phyloP scores from a whole-genome alignment of 2,888 invertebrate species.

The Mystacides longicornis region DNA sequence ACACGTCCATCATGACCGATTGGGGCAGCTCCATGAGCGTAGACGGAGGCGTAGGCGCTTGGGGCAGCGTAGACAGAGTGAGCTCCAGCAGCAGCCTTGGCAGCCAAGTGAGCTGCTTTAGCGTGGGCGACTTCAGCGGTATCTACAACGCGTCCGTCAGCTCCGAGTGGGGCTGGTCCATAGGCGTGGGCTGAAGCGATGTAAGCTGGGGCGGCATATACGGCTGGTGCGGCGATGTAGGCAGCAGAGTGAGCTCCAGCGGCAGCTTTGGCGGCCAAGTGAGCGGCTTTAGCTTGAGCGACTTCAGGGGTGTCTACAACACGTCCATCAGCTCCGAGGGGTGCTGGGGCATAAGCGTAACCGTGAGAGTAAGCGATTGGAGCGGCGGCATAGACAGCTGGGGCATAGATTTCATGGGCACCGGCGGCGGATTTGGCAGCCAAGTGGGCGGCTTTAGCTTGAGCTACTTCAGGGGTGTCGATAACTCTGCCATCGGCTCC shows the following conservation, averaged over 20 bases:
- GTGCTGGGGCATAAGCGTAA: background rate
- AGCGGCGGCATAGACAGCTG: background rate
- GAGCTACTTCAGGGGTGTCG: conserved; percentile 56
- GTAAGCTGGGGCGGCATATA: conserved; percentile 6
- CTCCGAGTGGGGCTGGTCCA: background rate
- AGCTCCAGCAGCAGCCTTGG: conserved; percentile 34
- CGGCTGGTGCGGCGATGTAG: background rate
- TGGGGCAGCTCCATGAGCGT: conserved; percentile 7
- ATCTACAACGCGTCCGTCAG: conserved; percentile 21
- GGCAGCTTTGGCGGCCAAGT: conserved; percentile 44
- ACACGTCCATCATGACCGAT: conserved; percentile 19
- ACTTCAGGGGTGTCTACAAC: conserved; percentile 51
- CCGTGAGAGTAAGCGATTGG: no score
- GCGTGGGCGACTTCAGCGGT: conserved; percentile 40
- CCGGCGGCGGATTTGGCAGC: conserved; percentile 37
- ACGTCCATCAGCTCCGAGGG: conserved; percentile 29
- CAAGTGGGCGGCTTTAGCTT: conserved; percentile 52
- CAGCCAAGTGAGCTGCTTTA: conserved; percentile 51
- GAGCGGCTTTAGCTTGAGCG: conserved; percentile 52
- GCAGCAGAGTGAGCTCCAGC: conserved; percentile 10
- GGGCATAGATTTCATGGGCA: conserved; percentile 10
- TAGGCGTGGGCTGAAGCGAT: background rate
- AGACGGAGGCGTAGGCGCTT: conserved; percentile 1
- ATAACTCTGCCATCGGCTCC: conserved; percentile 29
- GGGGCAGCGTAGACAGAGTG: conserved; percentile 13